Evolutionary conservation across 2,888 invertebrate genomes (phyloP), one percentile per base, ranked within the genome.

Genomic region (Falcaria lacertinaria): DNA sequence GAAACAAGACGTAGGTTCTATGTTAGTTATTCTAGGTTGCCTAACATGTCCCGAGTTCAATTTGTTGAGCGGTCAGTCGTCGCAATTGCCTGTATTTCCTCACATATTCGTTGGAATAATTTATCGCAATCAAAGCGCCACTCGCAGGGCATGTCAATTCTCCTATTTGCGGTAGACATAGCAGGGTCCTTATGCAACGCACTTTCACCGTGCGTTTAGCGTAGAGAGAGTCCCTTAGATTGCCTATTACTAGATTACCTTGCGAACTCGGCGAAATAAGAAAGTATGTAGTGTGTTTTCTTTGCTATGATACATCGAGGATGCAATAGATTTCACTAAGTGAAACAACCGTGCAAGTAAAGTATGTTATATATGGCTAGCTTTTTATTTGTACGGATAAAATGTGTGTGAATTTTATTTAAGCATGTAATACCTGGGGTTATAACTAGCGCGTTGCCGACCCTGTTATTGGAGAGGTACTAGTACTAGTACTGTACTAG

Each of bases 231-330:
- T 76, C 81, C 80, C 77, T 79, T 60, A 75, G 79, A 85, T 84
- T 77, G 75, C 74, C 80, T 80, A 81, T 84, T 85, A 84, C 83
- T 80, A 78, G 79, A 83, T 81, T 81, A 78, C 74, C 69, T 80
- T 69, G 75, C 55, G 74, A 78, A 78, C 78, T 81, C 75, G 74
- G 76, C 78, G 77, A 74, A 85, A 83, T 80, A 75, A 78, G 80
- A 77, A 74, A 79, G 76, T 77, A 65, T 76, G 69, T 76, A 74
- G 77, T 74, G 58, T 69, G 65, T 62, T 65, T 69, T 69, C 68
- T 64, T 59, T 57, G 50, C 49, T 57, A 55, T 64, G 74, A 69
- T 65, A 68, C 60, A 61, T 67, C 61, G n/a, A 64, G 28, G 11
- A 67, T 47, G 52, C 52, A 53, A 41, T 47, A 50, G 65, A 58